phyloP scores from a whole-genome alignment of 2,888 invertebrate genomes.

The Brachyopa scutellaris region DNA sequence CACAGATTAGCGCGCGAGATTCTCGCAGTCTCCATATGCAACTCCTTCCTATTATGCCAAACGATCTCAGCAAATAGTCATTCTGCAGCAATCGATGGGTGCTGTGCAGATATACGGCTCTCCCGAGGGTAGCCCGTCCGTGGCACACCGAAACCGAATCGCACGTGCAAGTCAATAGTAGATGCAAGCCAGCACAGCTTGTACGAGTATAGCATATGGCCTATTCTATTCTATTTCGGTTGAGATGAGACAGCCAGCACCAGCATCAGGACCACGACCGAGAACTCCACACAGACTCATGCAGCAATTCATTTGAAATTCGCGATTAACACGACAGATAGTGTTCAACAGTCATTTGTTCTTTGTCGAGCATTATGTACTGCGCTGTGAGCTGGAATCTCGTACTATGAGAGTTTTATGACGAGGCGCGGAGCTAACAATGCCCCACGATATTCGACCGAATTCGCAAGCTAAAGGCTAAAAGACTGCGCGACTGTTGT shows the following conservation, averaged over 20 bases:
- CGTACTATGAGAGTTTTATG: slow-evolving; percentile 75
- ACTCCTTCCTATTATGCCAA: slow-evolving; percentile 65
- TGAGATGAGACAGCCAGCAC: background rate
- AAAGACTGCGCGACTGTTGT: background rate
- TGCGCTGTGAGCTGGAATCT: slow-evolving; percentile 68
- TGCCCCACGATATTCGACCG: slow-evolving; percentile 39
- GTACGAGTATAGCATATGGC: slow-evolving; percentile 12
- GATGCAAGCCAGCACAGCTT: background rate
- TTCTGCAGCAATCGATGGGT: slow-evolving; percentile 59
- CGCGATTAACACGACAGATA: slow-evolving; percentile 75
- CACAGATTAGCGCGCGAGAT: slow-evolving; percentile 64
- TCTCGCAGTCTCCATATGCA: slow-evolving; percentile 54
- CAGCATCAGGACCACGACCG: slow-evolving; percentile 2
- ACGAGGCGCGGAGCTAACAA: slow-evolving; percentile 64
- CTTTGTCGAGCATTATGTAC: slow-evolving; percentile 75
- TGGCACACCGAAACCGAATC: slow-evolving; percentile 13
- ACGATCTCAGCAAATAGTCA: slow-evolving; percentile 64
- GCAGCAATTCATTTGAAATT: slow-evolving; percentile 75
- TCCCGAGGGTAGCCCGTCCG: slow-evolving; percentile 34
- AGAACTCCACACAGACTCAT: slow-evolving; percentile 60
- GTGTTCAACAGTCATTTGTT: slow-evolving; percentile 76
- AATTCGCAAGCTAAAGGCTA: background rate
- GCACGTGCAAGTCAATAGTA: slow-evolving; percentile 56
- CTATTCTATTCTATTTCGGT: slow-evolving; percentile 57
- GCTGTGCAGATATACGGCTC: slow-evolving; percentile 62